Percentiles rank a stretch among this genome's conserved stretches.
Evolutionary conservation across 2,888 invertebrate species (phyloP).

Genomic region (Petrolisthes cinctipes): DNA sequence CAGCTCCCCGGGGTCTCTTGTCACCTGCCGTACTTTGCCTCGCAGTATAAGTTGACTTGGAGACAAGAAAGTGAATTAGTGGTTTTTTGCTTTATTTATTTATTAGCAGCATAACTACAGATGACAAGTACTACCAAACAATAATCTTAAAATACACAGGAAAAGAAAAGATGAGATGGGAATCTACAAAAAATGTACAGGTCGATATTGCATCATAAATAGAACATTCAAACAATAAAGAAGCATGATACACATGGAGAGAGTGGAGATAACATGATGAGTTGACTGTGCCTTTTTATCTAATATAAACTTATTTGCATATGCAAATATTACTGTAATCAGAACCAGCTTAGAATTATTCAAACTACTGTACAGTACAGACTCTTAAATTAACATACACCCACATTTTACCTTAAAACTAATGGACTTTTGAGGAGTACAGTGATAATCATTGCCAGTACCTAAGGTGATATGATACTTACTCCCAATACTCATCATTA

Average conservation of each 20-base stretch:
- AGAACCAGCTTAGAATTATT: too few species aligned
- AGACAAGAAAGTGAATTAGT: too few species aligned
- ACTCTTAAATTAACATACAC: too few species aligned
- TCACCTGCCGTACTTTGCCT: conserved; percentile 59
- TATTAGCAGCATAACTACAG: background rate
- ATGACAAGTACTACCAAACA: background rate
- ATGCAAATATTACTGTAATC: too few species aligned
- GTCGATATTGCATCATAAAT: background rate
- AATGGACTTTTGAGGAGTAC: too few species aligned
- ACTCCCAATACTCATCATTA: conserved; percentile 52
- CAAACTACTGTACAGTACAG: too few species aligned
- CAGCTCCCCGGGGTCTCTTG: conserved; percentile 54
- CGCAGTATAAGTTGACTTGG: conserved; percentile 49
- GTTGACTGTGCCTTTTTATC: too few species aligned
- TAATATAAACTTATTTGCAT: too few species aligned
- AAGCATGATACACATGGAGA: background rate
- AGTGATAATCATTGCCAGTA: conserved; percentile 3
- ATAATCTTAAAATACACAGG: background rate
- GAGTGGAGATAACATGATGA: background rate
- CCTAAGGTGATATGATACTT: conserved; percentile 14
- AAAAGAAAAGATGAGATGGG: background rate
- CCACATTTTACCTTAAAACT: too few species aligned
- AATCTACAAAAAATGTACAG: background rate
- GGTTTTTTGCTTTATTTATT: too few species aligned
- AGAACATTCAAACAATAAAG: background rate